A percentile compares a stretch with the other conserved stretches of the same genome.
Conservation (phyloP, 2,797 vertebrate species). For the Pygocentrus nattereri region DNA sequence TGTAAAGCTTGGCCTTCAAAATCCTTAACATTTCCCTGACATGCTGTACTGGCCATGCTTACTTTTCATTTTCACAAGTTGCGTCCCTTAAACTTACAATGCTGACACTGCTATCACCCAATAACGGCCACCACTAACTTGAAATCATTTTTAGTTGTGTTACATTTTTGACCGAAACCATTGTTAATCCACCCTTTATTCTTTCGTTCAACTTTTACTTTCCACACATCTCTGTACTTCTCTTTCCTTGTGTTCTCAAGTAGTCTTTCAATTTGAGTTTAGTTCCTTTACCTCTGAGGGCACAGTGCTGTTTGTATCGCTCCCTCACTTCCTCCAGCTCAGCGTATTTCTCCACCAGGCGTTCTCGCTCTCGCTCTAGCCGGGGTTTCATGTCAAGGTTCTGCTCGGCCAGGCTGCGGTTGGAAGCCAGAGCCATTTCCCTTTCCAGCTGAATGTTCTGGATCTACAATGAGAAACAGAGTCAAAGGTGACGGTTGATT, state of each 20-base stretch:
- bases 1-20: too few species aligned
- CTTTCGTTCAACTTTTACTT: neutral
- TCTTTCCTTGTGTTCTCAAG: conserved; percentile 51
- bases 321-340: conserved; percentile 85
- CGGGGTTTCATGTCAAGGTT: conserved; percentile 89
- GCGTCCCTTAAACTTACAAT: neutral
- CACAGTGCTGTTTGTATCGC: conserved; percentile 84
- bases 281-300: conserved; percentile 80
- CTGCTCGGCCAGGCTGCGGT: conserved; percentile 91
- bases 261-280: conserved; percentile 62
- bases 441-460: conserved; percentile 93
- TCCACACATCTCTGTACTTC: neutral
- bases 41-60: neutral
- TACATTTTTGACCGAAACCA: neutral
- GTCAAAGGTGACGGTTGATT: neutral
- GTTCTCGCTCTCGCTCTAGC: conserved; percentile 82
- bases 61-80: too few species aligned
- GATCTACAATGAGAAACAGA: conserved; percentile 74
- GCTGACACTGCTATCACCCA: neutral
- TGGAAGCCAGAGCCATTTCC: conserved; percentile 93
- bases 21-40: neutral
- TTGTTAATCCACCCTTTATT: neutral
- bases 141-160: neutral
- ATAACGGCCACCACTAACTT: neutral
- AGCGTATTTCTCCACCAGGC: conserved; percentile 84